A percentile compares a stretch with the other conserved stretches of the same genome.
These are phyloP conservation scores for Ophthalmolycus amberensis DNA, from an alignment of 2,113 vertebrate genomes.

Conservation along the genomic window DNA sequence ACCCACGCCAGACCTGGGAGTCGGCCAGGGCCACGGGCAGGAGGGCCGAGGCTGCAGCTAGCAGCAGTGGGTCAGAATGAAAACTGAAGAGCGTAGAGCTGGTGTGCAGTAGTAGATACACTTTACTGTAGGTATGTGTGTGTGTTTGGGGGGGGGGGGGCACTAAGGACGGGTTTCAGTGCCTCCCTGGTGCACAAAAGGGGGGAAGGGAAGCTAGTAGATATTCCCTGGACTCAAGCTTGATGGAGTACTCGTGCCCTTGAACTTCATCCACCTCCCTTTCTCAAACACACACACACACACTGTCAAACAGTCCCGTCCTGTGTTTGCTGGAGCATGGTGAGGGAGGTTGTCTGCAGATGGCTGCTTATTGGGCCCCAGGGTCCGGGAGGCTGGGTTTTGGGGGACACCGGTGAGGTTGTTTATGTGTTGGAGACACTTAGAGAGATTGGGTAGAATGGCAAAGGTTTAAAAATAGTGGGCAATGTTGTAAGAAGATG, in stretches of 20 bases:
- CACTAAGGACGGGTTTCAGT: conserved; percentile 39
- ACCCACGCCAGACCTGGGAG: conserved; percentile 62
- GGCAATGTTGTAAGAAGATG: conserved; percentile 24
- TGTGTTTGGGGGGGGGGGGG: conserved; percentile 10
- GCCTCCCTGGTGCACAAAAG: conserved; percentile 39
- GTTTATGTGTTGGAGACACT: conserved; percentile 63
- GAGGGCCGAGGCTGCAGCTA: conserved; percentile 40
- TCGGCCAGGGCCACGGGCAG: conserved; percentile 47
- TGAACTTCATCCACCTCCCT: conserved; percentile 73
- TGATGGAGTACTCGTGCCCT: conserved; percentile 81
- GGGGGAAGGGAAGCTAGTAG: conserved; percentile 37
- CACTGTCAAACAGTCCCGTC: conserved; percentile 51
- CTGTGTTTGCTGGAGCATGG: conserved; percentile 76
- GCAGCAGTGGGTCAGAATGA: conserved; percentile 53
- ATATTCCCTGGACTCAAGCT: conserved; percentile 75
- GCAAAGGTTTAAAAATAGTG: conserved; percentile 38
- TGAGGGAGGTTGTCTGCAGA: conserved; percentile 82
- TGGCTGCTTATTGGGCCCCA: conserved; percentile 86
- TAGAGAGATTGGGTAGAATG: conserved; percentile 33
- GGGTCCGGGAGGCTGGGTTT: conserved; percentile 70
- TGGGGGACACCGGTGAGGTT: conserved; percentile 63
- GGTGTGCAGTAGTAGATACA: conserved; percentile 20
- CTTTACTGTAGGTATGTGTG: conserved; percentile 20
- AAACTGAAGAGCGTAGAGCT: conserved; percentile 19
- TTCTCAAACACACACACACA: conserved; percentile 51